Base-by-base conservation (phyloP, 2,113 vertebrate genomes). In the Spermophilus dauricus region DNA sequence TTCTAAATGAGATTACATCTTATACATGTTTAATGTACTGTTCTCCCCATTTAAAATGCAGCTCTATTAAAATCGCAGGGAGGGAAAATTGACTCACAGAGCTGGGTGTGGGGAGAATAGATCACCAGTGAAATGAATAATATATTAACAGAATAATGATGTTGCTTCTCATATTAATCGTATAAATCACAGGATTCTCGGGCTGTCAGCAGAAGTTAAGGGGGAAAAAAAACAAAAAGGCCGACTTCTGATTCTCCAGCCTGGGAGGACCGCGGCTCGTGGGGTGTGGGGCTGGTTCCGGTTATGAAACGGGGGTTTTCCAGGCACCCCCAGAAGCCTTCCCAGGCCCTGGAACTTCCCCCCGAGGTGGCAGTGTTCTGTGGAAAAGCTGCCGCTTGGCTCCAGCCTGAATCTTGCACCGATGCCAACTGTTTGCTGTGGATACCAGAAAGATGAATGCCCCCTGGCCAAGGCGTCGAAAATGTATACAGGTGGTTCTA, bases 11-110 rank as follows among this genome's bases (percentile, higher is more conserved):
- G 98, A 99, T 98, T 98, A 98, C 98, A 98, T 98, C 99, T 99
- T 98, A 98, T 99, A 97, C 99, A 99, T 98, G 99, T 99, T 99
- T 99, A 99, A 99, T 98, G 98, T 0, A 32, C 93, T 98, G 98
- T 98, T 98, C 98, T 97, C 96, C 80, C 97, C 93, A 96, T 98
- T 98, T 98, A 98, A 98, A 98, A 99, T 98, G 97, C 98, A 95
- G 97, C 97, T 98, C 98, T 98, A 98, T 98, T 99, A 98, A 98
- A 98, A 98, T 42, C 98, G 97, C 98, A 92, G 96, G 98, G 96
- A 97, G 97, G 97, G 94, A 75, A 95, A 96, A 97, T 85, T 97
- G 97, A 98, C 98, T 98, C 94, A 95, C 96, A 26, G 97, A 97
- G 91, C 95, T 91, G 97, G 92, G 98, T 93, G 98, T 94, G 91